A percentile compares a stretch with the other conserved stretches of the same genome.
Evolutionary conservation across 2,888 invertebrate genomes (phyloP).

Genomic region (Drosophila nr. perissopoda): DNA sequence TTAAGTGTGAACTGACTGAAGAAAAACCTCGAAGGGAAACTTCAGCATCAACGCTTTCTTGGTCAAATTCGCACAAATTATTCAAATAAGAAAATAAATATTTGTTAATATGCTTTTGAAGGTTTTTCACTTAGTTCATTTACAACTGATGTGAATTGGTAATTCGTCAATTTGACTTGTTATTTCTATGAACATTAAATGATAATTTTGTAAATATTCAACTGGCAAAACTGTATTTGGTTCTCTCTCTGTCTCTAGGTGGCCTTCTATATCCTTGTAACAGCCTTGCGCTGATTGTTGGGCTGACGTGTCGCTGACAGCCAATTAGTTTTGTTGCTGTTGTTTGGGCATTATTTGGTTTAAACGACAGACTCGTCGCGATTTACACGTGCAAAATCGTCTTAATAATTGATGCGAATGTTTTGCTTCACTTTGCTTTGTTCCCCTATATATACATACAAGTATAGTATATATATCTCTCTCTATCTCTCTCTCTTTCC

Average conservation of each 20-base stretch:
- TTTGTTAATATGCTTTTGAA: neutral
- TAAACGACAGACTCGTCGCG: conserved; percentile 42
- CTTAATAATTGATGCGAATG: conserved; percentile 61
- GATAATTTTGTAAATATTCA: neutral
- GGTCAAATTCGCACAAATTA: too few species aligned
- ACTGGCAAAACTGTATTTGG: neutral
- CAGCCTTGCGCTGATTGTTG: neutral
- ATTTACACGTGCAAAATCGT: conserved; percentile 59
- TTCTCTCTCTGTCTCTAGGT: neutral
- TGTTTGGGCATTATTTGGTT: conserved; percentile 40
- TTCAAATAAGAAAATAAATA: neutral
- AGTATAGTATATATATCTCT: neutral
- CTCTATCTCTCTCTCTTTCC: neutral
- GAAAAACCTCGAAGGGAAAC: neutral
- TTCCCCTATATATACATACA: conserved; percentile 53
- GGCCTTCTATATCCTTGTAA: neutral
- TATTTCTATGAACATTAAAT: neutral
- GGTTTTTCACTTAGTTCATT: neutral
- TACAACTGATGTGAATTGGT: too few species aligned
- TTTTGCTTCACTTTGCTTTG: conserved; percentile 55
- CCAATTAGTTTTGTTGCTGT: conserved; percentile 52
- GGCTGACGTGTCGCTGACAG: conserved; percentile 52
- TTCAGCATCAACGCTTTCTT: neutral
- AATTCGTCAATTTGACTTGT: neutral
- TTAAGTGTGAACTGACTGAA: neutral